Evolutionary conservation across 2,888 invertebrate genomes (phyloP), one percentile per base, ranked within the genome.

Genomic region (Drosophila longiperda): DNA sequence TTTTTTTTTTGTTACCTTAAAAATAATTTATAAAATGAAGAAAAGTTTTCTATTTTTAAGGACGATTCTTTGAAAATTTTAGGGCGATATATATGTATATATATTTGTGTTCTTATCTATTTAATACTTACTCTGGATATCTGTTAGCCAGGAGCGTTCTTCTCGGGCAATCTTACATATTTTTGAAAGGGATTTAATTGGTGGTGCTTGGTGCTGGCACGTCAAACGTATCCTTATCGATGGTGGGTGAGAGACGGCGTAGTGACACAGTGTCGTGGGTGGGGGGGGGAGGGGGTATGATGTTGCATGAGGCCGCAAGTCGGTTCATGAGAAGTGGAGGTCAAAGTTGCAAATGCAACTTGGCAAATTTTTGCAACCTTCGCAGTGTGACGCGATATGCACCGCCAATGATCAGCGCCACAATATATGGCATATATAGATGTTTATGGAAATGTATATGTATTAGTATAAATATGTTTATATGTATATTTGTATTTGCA

Each of bases 141-240:
- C 15, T 45, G 45, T 1, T 45, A 20, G 20, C 7, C 45, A 12
- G 3, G 7, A 3, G 7, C 12, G 20, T 7, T 7, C 12, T 7
- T 3, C 20, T 20, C 45, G 45, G 20, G 3, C 20, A 45, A 20
- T 20, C 45, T 45, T 45, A 20, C 15, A 20, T 45, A 15, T 23
- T 45, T 20, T 45, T 12, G 12, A 12, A 20, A 20, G 7, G 12
- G 20, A 3, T 45, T 45, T 20, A 1, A 45, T 12, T 20, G 57
- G 54, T 50, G n/a, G 29, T 26, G 34, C 29, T 15, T 66, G 38
- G 54, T 54, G 66, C 61, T 40, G 67, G 71, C 73, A 76, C 82
- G 85, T 85, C 87, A 87, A 57, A 75, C 74, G 65, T 87, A 84
- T 84, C 87, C 84, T 85, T 84, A 73, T 69, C 75, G 20, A 2